Percentiles rank a stretch among this genome's conserved stretches.
These are phyloP conservation scores for Papilio gigon DNA, from an alignment of 2,888 invertebrate genomes.

Conservation along the genomic window DNA sequence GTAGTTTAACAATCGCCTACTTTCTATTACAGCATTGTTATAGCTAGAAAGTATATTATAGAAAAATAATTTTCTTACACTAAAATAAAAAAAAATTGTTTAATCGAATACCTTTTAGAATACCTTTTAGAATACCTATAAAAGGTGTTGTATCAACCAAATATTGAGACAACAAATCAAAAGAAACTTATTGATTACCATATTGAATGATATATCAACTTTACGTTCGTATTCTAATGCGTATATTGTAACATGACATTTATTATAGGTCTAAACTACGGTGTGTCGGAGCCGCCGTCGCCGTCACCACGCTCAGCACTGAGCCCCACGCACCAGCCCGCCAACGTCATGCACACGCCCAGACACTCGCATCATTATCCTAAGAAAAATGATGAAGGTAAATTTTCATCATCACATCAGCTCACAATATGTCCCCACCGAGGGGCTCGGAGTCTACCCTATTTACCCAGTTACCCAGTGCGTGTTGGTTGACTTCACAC, in stretches of 20 bases:
- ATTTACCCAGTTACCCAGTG: too few relatives aligned
- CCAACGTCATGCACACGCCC: constrained; percentile 74
- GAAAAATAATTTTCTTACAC: background rate
- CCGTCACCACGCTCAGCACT: constrained; percentile 78
- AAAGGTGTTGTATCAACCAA: too few relatives aligned
- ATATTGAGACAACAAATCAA: too few relatives aligned
- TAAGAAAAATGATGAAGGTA: constrained; percentile 87
- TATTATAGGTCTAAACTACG: constrained; percentile 71
- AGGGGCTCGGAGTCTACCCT: too few relatives aligned
- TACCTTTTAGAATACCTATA: too few relatives aligned
- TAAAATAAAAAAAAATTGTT: background rate
- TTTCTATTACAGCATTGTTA: constrained; percentile 34
- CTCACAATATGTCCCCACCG: too few relatives aligned
- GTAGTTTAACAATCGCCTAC: constrained; percentile 16
- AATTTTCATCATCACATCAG: constrained; percentile 40
- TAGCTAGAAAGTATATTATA: background rate
- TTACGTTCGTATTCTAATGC: background rate
- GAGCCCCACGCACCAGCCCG: constrained; percentile 77
- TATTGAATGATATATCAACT: too few relatives aligned
- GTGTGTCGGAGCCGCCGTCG: constrained; percentile 79
- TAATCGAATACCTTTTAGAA: too few relatives aligned
- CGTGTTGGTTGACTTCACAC: too few relatives aligned
- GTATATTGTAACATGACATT: background rate
- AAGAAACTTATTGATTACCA: too few relatives aligned
- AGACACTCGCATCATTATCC: constrained; percentile 84